Conservation (phyloP, 2,797 vertebrate species). For the Gymnothorax javanicus region DNA sequence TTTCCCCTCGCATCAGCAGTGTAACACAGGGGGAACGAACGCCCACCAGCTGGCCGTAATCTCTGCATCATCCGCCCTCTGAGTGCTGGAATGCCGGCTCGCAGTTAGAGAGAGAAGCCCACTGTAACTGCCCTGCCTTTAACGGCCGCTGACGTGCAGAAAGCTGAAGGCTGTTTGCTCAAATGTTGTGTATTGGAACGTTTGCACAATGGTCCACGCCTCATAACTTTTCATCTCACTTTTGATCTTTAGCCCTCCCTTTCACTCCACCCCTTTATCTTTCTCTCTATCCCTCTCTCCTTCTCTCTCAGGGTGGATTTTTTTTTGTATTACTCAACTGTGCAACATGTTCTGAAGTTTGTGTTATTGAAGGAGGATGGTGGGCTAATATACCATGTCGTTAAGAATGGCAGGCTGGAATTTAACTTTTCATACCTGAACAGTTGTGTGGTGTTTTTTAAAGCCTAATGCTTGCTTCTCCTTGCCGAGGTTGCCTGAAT, state of each 20-base stretch:
- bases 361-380: no score
- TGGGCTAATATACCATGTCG: no score
- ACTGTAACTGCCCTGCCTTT: background rate
- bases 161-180: background rate
- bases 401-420: no score
- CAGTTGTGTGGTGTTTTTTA: no score
- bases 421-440: no score
- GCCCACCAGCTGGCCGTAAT: conserved; percentile 7
- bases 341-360: no score
- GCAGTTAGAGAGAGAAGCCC: background rate
- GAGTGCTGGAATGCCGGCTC: background rate
- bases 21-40: background rate
- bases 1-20: background rate
- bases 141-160: no score
- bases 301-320: background rate
- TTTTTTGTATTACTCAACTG: no score
- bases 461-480: no score
- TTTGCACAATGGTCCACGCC: background rate
- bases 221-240: background rate
- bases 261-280: background rate
- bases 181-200: background rate
- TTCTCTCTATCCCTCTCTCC: background rate
- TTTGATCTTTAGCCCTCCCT: background rate
- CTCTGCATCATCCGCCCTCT: conserved; percentile 14
- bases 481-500: no score